A percentile compares a stretch with the other conserved stretches of the same genome.
phyloP scores from a whole-genome alignment of 2,888 invertebrate species.

The Willowsia nigromaculata region DNA sequence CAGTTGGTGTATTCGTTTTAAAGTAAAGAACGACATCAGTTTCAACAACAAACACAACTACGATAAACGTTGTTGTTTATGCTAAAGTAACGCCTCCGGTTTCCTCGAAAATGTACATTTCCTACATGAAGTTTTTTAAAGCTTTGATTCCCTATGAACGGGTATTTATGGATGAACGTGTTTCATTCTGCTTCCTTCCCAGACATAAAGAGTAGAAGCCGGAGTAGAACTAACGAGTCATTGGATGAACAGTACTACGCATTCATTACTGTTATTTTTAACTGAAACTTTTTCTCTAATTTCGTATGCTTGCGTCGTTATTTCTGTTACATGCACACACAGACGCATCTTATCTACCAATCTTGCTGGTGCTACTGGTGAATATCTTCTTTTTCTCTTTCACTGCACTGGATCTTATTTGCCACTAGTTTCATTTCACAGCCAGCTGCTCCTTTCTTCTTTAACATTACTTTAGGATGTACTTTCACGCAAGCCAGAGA shows the following conservation, averaged over 20 bases:
- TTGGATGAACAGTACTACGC: background rate
- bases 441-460: conserved; percentile 30
- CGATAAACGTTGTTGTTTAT: background rate
- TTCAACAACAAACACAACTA: background rate
- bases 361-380: background rate
- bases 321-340: background rate
- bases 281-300: background rate
- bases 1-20: conserved; percentile 18
- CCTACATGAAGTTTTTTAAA: background rate
- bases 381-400: background rate
- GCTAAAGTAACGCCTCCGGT: background rate
- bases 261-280: background rate
- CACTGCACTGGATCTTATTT: background rate
- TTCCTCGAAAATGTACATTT: background rate
- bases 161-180: background rate
- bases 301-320: background rate
- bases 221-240: background rate
- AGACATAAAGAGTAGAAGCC: background rate
- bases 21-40: background rate
- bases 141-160: background rate
- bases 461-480: background rate
- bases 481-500: background rate
- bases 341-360: background rate
- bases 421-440: conserved; percentile 9
- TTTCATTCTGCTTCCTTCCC: background rate